Evolutionary conservation across 2,888 invertebrate species (phyloP).

Genomic region (Holacanthella duospinosa): DNA sequence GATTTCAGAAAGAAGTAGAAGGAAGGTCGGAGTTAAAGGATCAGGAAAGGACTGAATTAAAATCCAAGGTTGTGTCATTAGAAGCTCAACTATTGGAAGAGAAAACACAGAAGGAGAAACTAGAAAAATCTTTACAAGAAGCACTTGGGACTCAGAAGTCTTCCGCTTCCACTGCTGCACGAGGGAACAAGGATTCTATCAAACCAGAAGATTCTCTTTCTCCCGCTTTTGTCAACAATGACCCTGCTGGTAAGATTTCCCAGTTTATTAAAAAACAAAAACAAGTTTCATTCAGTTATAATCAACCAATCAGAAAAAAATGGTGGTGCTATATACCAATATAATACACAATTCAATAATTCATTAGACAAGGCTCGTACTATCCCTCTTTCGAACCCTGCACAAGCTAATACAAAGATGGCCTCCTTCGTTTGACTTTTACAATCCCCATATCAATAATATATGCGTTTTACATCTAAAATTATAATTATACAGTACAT

Average conservation of each 20-base stretch:
- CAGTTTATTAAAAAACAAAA: too few relatives aligned
- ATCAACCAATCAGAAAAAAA: too few relatives aligned
- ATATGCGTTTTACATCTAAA: too few relatives aligned
- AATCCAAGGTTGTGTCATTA: constrained; percentile 30
- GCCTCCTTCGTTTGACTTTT: too few relatives aligned
- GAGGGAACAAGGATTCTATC: not conserved
- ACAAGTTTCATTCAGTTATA: too few relatives aligned
- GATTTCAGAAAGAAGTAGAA: not conserved
- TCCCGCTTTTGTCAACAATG: constrained; percentile 26
- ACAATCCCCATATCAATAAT: too few relatives aligned
- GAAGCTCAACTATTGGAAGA: constrained; percentile 35
- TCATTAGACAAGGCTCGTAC: too few relatives aligned
- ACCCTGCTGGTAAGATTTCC: constrained; percentile 30
- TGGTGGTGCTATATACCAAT: too few relatives aligned
- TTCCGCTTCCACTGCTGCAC: not conserved
- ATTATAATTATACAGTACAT: too few relatives aligned
- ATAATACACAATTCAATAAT: too few relatives aligned
- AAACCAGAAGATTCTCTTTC: constrained; percentile 6
- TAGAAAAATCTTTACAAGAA: constrained; percentile 26
- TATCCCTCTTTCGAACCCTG: too few relatives aligned
- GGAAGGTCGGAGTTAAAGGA: constrained; percentile 14
- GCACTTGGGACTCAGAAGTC: not conserved
- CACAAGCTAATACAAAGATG: too few relatives aligned
- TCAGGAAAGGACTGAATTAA: constrained; percentile 27
- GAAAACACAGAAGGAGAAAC: constrained; percentile 21